Evolutionary conservation across 2,797 vertebrate species (phyloP), one percentile per base, ranked within the genome.

Genomic region (Myotis findleyi): DNA sequence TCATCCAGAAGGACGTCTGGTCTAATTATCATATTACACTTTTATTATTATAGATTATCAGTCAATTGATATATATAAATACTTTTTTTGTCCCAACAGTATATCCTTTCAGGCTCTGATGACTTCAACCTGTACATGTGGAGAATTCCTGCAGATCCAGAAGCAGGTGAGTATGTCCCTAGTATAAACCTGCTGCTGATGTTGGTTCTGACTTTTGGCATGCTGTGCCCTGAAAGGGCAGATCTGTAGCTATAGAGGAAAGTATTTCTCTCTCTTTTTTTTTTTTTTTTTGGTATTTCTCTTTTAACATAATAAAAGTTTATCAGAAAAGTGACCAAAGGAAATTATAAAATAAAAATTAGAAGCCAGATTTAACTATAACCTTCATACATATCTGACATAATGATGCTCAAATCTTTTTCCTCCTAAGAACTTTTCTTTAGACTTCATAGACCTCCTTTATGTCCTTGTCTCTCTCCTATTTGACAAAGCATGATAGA

Each of bases 41-140:
- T 62, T 30, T 62, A 62, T 62, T 62, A 14, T 62, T 62, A 62
- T 14, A 30, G 59, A 47, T 47, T 47, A 12, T 47, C 47, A 47
- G 12, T 47, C 47, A 47, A 47, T 47, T 47, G 47, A 47, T 47
- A 47, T 47, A 47, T 13, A 47, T 13, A 47, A 12, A 47, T 47
- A 47, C 80, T 96, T 47, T 96, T 98, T 98, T 97, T 96, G 27
- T 97, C 97, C 87, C 96, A 97, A 98, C 98, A 99, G 99, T 99
- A 99, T 97, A 99, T 99, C 98, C 98, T 99, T 96, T 99, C 99
- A 69, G 99, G 99, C 62, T 99, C 99, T 16, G 99, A 99, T 95
- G 99, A 99, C 98, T 99, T 99, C 98, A 99, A 99, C 98, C 99
- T 99, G 87, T 99, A 99, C 98, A 99, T 99, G 99, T 99, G 99